phyloP scores from a whole-genome alignment of 37 sponge, comb jelly and placozoan species.

The Agelas oroides region DNA sequence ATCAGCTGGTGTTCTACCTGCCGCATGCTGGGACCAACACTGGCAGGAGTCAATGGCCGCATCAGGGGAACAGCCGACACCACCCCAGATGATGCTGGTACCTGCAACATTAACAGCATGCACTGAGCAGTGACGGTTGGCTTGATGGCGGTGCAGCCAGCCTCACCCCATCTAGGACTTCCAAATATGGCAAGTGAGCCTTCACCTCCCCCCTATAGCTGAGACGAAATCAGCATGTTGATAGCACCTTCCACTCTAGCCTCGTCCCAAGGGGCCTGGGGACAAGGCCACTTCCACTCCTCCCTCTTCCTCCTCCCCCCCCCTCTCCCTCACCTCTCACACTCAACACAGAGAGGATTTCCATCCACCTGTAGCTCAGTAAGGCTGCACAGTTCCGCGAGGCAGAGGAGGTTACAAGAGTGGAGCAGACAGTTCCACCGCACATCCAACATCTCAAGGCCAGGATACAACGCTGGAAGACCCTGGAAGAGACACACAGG shows the following conservation, averaged over 20 bases:
- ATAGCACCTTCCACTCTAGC: no score
- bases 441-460: conserved; percentile 31
- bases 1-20: conserved; percentile 18
- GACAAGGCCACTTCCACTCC: neutral
- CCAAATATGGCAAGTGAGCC: neutral
- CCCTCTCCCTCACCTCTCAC: conserved; percentile 2
- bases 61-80: neutral
- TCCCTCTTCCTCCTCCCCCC: neutral
- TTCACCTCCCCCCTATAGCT: conserved; percentile 1
- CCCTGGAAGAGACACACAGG: neutral
- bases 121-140: neutral
- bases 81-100: neutral
- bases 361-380: conserved; percentile 19
- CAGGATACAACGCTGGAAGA: neutral
- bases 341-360: conserved; percentile 20
- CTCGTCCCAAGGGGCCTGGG: no score
- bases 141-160: no score
- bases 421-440: neutral
- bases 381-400: neutral
- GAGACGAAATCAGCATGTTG: neutral
- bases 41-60: conserved; percentile 24
- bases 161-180: conserved; percentile 18
- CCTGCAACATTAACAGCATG: neutral
- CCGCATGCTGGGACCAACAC: conserved; percentile 2
- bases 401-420: neutral